phyloP scores from a whole-genome alignment of 1,140 invertebrate species.

The Ditylenchus dipsaci region DNA sequence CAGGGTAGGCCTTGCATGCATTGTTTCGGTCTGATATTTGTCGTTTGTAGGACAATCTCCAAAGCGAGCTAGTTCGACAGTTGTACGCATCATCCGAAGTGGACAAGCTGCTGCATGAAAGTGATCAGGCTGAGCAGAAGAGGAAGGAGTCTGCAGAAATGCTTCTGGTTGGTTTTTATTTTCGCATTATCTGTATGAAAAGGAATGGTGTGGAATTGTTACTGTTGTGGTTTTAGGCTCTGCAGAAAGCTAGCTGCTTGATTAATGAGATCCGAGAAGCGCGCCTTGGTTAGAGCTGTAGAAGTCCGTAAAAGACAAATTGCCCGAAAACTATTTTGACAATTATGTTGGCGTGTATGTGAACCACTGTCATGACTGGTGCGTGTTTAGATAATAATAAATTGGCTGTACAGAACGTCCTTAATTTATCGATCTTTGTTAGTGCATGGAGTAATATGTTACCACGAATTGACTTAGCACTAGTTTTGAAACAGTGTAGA shows the following conservation, averaged over 20 bases:
- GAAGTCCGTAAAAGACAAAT: neutral
- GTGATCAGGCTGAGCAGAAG: constrained; percentile 88
- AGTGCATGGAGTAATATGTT: too few relatives aligned
- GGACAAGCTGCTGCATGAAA: constrained; percentile 84
- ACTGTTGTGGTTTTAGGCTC: constrained; percentile 66
- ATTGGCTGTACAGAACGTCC: too few relatives aligned
- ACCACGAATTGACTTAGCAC: too few relatives aligned
- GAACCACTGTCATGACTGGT: too few relatives aligned
- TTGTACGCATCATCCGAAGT: constrained; percentile 92
- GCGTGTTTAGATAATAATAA: too few relatives aligned
- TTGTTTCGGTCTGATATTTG: neutral
- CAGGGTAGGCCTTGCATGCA: neutral
- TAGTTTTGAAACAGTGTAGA: too few relatives aligned
- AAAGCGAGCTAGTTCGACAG: constrained; percentile 94
- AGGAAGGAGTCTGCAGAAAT: constrained; percentile 92
- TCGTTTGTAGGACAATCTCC: constrained; percentile 72
- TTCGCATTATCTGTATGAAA: neutral
- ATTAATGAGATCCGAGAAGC: constrained; percentile 95
- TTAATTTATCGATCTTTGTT: too few relatives aligned
- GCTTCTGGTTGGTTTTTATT: constrained; percentile 73
- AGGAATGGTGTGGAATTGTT: neutral
- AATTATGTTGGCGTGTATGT: too few relatives aligned
- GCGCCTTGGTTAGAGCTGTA: constrained; percentile 76
- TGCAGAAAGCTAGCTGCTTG: constrained; percentile 85
- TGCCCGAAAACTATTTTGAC: too few relatives aligned